Evolutionary conservation across 2,888 invertebrate species (phyloP), one percentile per base, ranked within the genome.

Genomic region (Cenopis cana): DNA sequence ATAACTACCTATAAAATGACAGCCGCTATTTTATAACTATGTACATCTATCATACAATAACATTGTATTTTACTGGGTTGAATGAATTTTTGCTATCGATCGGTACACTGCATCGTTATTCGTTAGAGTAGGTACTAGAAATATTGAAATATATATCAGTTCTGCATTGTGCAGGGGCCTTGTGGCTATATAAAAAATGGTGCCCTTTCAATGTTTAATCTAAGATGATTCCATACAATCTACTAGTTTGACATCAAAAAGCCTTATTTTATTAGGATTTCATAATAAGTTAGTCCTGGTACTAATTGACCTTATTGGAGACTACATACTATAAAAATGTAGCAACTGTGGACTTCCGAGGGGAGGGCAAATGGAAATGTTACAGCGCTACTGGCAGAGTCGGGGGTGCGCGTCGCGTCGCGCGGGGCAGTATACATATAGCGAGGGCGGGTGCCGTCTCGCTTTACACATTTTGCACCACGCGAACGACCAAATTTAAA

Each of bases 271-370:
- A 60, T 55, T 66, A 55, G 38, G 20, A 41, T 66, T 55, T 36
- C 65, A 20, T 54, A 24, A 49, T 55, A 68, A 8, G 33, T 33
- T 33, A 33, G 60, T 67, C 66, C 61, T 56, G 71, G 56, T 64
- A 67, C 55, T 71, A 71, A 67, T 71, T 71, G 71, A 71, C 71
- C 71, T 66, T 60, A 71, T 61, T 54, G 36, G 60, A 66, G 4
- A 67, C 70, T 70, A 70, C 24, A 49, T 61, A 71, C 55, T 67
- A 66, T 61, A 67, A 64, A 50, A 66, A 66, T 65, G 60, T 71
- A 61, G 49, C 66, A 54, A 60, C 11, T 61, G 66, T 56, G 60
- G 24, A 61, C 24, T 50, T 49, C 49, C 54, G 36, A 24, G 24
- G 50, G 41, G 29, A 17, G 38, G 54, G 54, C 29, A 38, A 64